Evolutionary conservation across 2,113 vertebrate genomes (phyloP).

Genomic region (Zosterops hypoxanthus): DNA sequence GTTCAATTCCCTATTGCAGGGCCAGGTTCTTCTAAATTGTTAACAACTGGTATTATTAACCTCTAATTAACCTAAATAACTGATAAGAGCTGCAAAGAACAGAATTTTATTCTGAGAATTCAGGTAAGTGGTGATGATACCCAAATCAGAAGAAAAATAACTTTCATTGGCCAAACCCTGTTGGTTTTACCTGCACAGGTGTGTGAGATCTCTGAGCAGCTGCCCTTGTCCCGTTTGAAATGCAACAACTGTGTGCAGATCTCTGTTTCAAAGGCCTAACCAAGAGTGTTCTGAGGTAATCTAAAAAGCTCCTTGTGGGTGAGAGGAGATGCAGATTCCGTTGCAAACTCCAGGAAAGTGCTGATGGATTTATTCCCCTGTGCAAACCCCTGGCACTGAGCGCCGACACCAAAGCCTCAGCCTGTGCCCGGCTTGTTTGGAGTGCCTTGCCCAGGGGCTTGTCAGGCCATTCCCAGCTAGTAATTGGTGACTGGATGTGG

Average conservation of each 20-base stretch:
- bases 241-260: not conserved
- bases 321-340: not conserved
- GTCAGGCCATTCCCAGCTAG: slow-evolving; percentile 59
- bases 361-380: not conserved
- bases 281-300: not conserved
- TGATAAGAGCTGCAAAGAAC: not conserved
- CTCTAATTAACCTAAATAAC: not conserved
- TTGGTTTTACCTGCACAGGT: not conserved
- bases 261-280: not conserved
- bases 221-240: not conserved
- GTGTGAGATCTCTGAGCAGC: no score
- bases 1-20: not conserved
- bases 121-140: not conserved
- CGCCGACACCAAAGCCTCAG: slow-evolving; percentile 53
- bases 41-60: no score
- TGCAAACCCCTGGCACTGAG: slow-evolving; percentile 1
- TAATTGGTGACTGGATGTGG: slow-evolving; percentile 72
- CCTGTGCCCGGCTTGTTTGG: slow-evolving; percentile 7
- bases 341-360: not conserved
- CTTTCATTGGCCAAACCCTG: not conserved
- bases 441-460: slow-evolving; percentile 53
- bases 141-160: not conserved
- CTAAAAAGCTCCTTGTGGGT: not conserved
- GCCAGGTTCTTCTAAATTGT: not conserved
- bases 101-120: not conserved